Percentiles rank a stretch among this genome's conserved stretches.
Conservation (phyloP, 2,888 invertebrate species). For the Leptarthrus brevirostris region DNA sequence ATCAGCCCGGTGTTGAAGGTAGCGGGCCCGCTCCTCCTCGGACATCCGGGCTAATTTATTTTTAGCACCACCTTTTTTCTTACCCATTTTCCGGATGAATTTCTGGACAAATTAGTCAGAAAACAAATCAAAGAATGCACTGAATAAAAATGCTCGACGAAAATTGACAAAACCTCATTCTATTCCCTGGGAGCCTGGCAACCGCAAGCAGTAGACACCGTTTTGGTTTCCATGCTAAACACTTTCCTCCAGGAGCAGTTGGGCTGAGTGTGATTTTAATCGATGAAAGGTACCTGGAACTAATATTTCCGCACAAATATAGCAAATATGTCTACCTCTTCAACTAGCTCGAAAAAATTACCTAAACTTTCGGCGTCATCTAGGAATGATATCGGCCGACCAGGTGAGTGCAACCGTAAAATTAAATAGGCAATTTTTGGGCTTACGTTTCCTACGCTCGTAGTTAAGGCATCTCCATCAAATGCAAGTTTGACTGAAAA, state of each 20-base stretch:
- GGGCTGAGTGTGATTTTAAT: neutral
- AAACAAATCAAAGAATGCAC: neutral
- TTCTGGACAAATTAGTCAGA: neutral
- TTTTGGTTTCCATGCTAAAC: neutral
- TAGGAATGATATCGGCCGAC: too few species aligned
- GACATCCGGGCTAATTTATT: constrained; percentile 85
- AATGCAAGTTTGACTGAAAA: neutral
- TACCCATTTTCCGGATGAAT: constrained; percentile 62
- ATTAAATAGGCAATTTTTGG: too few species aligned
- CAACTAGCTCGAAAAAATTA: too few species aligned
- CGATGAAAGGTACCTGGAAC: neutral
- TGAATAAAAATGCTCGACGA: neutral
- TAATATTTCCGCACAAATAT: neutral
- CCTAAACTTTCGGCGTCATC: too few species aligned
- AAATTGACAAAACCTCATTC: neutral
- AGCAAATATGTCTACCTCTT: too few species aligned
- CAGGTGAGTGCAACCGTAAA: too few species aligned
- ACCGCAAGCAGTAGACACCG: neutral
- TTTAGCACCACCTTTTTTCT: constrained; percentile 77
- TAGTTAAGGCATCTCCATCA: too few species aligned
- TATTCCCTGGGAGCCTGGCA: neutral
- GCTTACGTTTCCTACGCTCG: too few species aligned
- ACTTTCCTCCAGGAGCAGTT: neutral
- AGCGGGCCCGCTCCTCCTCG: constrained; percentile 83
- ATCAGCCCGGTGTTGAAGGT: constrained; percentile 84